A percentile compares a stretch with the other conserved stretches of the same genome.
phyloP scores from a whole-genome alignment of 2,888 invertebrate species.

The Cheilosia impressa region DNA sequence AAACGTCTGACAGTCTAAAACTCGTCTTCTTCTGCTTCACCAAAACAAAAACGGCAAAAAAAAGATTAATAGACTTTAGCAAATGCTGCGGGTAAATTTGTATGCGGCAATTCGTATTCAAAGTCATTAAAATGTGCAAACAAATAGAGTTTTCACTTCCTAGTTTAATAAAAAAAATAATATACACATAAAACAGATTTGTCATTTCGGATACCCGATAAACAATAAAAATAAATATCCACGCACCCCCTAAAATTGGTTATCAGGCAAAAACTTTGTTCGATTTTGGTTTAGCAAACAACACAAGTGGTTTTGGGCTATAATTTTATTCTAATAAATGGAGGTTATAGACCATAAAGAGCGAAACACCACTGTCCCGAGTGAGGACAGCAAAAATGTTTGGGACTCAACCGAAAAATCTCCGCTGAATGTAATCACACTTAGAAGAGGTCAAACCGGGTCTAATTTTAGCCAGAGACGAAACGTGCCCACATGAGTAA shows the following conservation, averaged over 20 bases:
- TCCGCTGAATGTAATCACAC: constrained; percentile 8
- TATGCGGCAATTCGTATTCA: constrained; percentile 10
- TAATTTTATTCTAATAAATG: background rate
- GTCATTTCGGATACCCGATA: constrained; percentile 31
- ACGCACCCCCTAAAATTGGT: constrained; percentile 5
- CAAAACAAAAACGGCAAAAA: background rate
- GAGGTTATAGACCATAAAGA: constrained; percentile 1
- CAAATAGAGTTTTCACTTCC: constrained; percentile 19
- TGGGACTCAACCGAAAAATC: constrained; percentile 16
- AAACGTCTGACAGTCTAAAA: constrained; percentile 11
- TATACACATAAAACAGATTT: constrained; percentile 8
- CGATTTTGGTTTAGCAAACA: background rate
- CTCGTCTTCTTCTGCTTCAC: background rate
- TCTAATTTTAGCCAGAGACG: constrained; percentile 35
- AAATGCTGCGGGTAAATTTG: background rate
- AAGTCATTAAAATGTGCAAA: constrained; percentile 1
- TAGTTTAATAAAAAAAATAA: constrained; percentile 19
- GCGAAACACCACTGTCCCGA: no score
- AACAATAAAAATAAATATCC: constrained; percentile 4
- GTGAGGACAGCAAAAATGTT: no score
- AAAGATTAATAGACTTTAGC: constrained; percentile 12
- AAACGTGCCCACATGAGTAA: constrained; percentile 35
- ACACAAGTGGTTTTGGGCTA: background rate
- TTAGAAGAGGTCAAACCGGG: constrained; percentile 14
- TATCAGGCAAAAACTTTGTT: constrained; percentile 12